phyloP scores from a whole-genome alignment of 2,113 vertebrate species.

The Corynorhinus townsendii region DNA sequence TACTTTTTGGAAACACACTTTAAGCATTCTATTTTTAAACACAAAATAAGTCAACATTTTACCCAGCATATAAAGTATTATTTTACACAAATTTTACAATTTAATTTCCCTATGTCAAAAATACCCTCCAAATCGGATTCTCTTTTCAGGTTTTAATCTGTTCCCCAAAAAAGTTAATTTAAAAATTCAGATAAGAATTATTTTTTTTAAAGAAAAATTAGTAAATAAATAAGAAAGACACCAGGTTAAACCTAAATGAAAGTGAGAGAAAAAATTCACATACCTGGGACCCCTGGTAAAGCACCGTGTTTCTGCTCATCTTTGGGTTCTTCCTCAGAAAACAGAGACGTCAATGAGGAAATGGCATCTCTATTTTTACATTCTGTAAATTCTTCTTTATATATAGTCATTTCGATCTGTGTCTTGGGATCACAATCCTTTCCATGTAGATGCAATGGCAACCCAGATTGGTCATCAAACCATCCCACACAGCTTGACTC shows the following conservation, averaged over 20 bases:
- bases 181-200: not conserved
- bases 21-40: not conserved
- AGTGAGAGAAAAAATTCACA: not conserved
- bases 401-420: slow-evolving; percentile 26
- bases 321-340: slow-evolving; percentile 23
- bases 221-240: not conserved
- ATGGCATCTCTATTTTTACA: not conserved
- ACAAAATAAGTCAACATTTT: slow-evolving; percentile 5
- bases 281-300: slow-evolving; percentile 68
- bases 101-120: not conserved
- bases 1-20: not conserved
- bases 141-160: not conserved
- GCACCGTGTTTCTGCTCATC: not conserved
- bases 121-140: not conserved
- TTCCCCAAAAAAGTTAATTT: not conserved
- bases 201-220: not conserved
- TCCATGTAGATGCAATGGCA: not conserved
- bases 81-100: not conserved
- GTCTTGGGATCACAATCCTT: not conserved
- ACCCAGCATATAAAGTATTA: not conserved
- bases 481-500: not conserved
- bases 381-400: slow-evolving; percentile 26
- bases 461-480: not conserved
- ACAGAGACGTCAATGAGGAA: not conserved
- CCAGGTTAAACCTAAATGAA: not conserved